These are phyloP conservation scores for Cirrhinus mrigala DNA, from an alignment of 2,797 vertebrate genomes.

Conservation along the genomic window DNA sequence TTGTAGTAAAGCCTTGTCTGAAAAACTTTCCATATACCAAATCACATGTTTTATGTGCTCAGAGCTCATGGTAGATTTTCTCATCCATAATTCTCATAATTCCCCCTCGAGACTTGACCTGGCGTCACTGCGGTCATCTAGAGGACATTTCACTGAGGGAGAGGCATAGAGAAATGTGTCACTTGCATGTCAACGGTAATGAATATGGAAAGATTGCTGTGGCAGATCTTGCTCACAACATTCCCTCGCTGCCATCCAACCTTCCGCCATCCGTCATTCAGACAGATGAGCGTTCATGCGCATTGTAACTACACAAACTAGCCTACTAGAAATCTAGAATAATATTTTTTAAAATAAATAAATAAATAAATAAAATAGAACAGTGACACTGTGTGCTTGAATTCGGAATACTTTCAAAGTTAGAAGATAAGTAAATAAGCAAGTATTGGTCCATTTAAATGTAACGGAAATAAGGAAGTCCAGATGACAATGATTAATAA, in stretches of 20 bases:
- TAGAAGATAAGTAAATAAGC: not conserved
- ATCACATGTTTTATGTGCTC: too few species aligned
- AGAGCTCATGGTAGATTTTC: not conserved
- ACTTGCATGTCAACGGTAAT: not conserved
- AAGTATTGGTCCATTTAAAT: slow-evolving; percentile 5
- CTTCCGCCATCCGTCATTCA: not conserved
- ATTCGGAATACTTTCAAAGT: not conserved
- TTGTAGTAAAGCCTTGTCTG: slow-evolving; percentile 8
- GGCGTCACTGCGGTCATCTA: not conserved
- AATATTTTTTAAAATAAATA: too few species aligned
- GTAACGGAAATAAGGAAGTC: not conserved
- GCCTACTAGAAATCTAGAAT: not conserved
- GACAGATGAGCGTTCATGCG: not conserved
- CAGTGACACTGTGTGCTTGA: not conserved
- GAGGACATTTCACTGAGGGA: not conserved
- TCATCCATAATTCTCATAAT: not conserved
- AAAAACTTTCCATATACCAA: not conserved
- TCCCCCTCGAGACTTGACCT: not conserved
- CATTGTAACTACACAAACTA: not conserved
- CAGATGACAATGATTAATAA: not conserved
- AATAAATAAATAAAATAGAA: too few species aligned
- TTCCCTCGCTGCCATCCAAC: not conserved
- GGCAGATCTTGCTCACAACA: not conserved
- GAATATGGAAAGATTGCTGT: not conserved
- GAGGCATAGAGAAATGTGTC: not conserved